Evolutionary conservation across 2,797 vertebrate genomes (phyloP).

Genomic region (Enteromius trimaculatus): DNA sequence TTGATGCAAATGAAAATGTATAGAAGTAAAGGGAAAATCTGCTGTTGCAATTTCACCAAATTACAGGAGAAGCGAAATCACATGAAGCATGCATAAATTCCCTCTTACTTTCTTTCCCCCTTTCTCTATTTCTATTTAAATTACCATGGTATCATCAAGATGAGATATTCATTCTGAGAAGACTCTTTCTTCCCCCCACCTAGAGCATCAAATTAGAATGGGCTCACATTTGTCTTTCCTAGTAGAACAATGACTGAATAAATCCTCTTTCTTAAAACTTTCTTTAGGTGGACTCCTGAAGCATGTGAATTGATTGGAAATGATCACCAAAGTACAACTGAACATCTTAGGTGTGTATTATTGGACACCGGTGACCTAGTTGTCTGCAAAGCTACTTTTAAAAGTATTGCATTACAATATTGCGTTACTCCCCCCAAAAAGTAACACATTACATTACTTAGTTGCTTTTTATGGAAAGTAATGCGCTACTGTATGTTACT

Average conservation of each 20-base stretch:
- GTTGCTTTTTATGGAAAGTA: too few relatives aligned
- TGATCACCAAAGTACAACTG: not conserved
- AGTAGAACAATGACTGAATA: slow-evolving; percentile 15
- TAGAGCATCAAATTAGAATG: slow-evolving; percentile 32
- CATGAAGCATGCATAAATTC: slow-evolving; percentile 67
- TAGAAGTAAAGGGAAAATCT: slow-evolving; percentile 48
- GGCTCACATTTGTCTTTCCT: slow-evolving; percentile 17
- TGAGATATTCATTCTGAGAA: slow-evolving; percentile 26
- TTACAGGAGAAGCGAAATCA: slow-evolving; percentile 68
- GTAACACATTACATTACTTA: too few relatives aligned
- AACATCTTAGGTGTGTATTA: not conserved
- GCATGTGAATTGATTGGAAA: not conserved
- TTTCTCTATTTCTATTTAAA: slow-evolving; percentile 63
- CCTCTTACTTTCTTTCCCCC: slow-evolving; percentile 33
- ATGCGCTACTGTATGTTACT: too few relatives aligned
- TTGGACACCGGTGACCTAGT: not conserved
- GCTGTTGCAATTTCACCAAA: slow-evolving; percentile 73
- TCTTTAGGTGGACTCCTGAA: not conserved
- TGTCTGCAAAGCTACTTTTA: not conserved
- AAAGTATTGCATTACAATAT: too few relatives aligned
- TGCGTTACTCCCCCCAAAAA: too few relatives aligned
- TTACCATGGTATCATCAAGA: slow-evolving; percentile 64
- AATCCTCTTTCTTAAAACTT: slow-evolving; percentile 19
- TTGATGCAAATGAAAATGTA: slow-evolving; percentile 75
- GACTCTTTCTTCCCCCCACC: slow-evolving; percentile 7